These are phyloP conservation scores for Gallinago solitaria DNA, from an alignment of 2,797 vertebrate species.

Conservation along the genomic window DNA sequence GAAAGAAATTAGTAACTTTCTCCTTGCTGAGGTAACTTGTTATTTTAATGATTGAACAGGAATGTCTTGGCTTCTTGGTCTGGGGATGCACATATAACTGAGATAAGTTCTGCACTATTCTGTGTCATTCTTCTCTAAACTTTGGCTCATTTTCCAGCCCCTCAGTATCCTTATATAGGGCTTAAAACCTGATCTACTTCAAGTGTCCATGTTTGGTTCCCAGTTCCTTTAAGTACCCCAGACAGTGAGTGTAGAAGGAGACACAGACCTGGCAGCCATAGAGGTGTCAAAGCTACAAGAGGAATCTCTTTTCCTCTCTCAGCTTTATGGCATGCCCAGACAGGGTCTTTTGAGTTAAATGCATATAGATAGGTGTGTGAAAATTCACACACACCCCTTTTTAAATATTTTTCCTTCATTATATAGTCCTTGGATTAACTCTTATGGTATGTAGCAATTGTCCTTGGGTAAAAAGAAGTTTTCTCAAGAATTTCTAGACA, in stretches of 20 bases:
- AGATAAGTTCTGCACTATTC: too few species aligned
- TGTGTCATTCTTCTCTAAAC: not conserved
- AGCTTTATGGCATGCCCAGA: not conserved
- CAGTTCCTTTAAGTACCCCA: not conserved
- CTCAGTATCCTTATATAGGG: not conserved
- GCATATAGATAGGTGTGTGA: not conserved
- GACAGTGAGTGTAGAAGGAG: accelerated
- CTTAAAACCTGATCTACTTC: not conserved
- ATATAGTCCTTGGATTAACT: not conserved
- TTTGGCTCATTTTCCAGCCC: not conserved
- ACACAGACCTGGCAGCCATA: not conserved
- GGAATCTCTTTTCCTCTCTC: not conserved
- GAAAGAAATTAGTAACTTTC: too few species aligned
- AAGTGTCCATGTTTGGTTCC: accelerated
- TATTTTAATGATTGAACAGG: too few species aligned
- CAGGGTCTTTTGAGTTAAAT: not conserved
- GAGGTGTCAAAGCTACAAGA: not conserved
- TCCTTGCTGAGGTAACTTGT: too few species aligned
- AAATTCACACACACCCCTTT: not conserved
- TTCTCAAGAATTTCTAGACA: not conserved
- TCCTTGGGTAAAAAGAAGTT: not conserved
- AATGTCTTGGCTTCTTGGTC: too few species aligned
- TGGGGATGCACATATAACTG: too few species aligned
- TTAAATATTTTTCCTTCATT: not conserved
- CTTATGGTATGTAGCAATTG: not conserved